Percentiles rank a stretch among this genome's conserved stretches.
phyloP scores from a whole-genome alignment of 30 jellyfish, hydroid and myxozoan genomes.

The Aurelia aurita complex sp. Pacific region DNA sequence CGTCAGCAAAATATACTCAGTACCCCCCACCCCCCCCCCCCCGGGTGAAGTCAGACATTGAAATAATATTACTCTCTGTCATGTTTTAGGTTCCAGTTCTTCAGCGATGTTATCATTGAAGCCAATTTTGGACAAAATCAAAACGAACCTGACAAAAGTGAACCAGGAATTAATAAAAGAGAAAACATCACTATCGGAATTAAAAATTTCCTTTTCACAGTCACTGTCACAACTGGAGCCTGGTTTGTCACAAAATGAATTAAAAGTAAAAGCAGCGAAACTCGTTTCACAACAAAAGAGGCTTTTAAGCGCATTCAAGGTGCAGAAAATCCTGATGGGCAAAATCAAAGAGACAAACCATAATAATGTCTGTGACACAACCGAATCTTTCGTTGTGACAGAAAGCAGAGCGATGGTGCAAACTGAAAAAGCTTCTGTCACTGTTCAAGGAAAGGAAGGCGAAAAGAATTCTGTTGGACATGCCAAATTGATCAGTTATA shows the following conservation, averaged over 20 bases:
- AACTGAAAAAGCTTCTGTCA: too few species aligned
- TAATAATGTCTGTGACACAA: neutral
- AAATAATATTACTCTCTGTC: too few species aligned
- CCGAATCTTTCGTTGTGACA: constrained; percentile 1
- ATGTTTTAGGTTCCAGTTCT: neutral
- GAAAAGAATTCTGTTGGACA: too few species aligned
- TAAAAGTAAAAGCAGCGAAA: constrained; percentile 17
- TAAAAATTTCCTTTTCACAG: constrained; percentile 25
- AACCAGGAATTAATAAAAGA: constrained; percentile 21
- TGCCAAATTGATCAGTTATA: too few species aligned
- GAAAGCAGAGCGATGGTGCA: neutral
- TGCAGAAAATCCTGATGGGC: constrained; percentile 13
- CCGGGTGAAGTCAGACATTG: too few species aligned
- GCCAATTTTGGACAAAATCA: constrained; percentile 17
- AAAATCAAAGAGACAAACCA: neutral
- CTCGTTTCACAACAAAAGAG: constrained; percentile 20
- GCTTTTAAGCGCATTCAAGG: constrained; percentile 29
- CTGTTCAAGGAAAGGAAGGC: too few species aligned
- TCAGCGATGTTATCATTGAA: neutral
- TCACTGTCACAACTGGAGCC: constrained; percentile 25
- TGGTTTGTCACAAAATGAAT: neutral
- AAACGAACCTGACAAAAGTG: constrained; percentile 11
- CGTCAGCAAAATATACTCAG: too few species aligned
- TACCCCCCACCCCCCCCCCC: too few species aligned
- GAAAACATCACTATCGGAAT: constrained; percentile 19